These are phyloP conservation scores for Andinoacara biseriatus DNA, from an alignment of 2,113 vertebrate species.

Conservation along the genomic window DNA sequence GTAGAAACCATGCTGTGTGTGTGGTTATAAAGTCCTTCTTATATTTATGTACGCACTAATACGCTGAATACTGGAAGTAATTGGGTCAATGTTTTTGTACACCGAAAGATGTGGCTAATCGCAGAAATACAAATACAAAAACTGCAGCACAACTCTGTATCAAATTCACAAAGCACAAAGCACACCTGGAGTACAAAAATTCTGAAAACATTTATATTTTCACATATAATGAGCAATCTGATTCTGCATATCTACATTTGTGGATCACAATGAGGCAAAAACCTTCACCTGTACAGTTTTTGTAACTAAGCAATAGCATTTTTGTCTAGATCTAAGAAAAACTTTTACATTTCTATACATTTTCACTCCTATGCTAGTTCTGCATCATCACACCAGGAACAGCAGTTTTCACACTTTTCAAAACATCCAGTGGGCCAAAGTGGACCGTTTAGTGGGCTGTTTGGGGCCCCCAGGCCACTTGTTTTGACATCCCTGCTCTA, in stretches of 20 bases:
- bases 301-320: not conserved
- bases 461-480: accelerated
- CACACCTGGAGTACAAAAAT: no score
- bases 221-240: not conserved
- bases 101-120: no score
- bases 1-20: not conserved
- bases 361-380: not conserved
- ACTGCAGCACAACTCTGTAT: not conserved
- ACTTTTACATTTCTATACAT: no score
- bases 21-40: not conserved
- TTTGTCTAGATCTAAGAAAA: not conserved
- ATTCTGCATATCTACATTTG: not conserved
- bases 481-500: not conserved
- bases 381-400: not conserved
- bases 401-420: no score
- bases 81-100: not conserved
- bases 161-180: not conserved
- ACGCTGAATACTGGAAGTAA: not conserved
- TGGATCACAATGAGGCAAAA: not conserved
- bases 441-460: not conserved
- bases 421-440: no score
- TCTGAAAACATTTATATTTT: no score
- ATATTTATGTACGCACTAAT: not conserved
- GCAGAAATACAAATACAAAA: no score
- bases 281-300: not conserved